phyloP scores from a whole-genome alignment of 2,888 invertebrate species.

The Oxycera nigricornis region DNA sequence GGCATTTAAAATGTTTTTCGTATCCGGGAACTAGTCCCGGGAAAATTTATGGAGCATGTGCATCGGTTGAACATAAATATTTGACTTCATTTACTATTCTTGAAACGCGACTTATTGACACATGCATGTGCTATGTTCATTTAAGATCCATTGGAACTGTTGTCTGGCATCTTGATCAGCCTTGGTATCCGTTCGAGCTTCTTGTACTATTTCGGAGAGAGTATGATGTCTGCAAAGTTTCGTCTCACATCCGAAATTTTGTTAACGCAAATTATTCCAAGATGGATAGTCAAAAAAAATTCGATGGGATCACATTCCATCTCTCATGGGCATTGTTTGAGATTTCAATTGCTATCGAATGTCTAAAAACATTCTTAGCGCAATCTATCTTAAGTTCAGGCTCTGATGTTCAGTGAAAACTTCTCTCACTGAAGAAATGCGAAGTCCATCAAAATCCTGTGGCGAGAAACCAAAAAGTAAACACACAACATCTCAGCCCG shows the following conservation, averaged over 20 bases:
- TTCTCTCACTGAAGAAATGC: too few species aligned
- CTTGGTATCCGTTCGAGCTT: neutral
- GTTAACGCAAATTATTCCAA: too few species aligned
- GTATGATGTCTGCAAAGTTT: too few species aligned
- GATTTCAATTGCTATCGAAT: too few species aligned
- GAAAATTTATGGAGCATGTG: conserved; percentile 28
- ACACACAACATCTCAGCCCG: neutral
- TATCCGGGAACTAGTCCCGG: conserved; percentile 6
- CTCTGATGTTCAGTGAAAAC: too few species aligned
- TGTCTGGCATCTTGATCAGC: neutral
- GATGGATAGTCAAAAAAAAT: too few species aligned
- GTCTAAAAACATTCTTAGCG: too few species aligned
- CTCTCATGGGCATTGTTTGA: too few species aligned
- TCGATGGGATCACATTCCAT: too few species aligned
- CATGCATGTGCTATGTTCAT: neutral
- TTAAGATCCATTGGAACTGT: conserved; percentile 2
- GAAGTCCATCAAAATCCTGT: too few species aligned
- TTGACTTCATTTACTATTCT: neutral
- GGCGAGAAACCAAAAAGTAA: neutral
- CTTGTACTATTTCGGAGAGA: neutral
- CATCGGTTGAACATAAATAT: conserved; percentile 5
- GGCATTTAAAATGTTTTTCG: neutral
- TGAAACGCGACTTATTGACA: neutral
- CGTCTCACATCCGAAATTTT: too few species aligned
- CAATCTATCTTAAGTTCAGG: too few species aligned